Percentiles rank a stretch among this genome's conserved stretches.
Evolutionary conservation across 2,113 vertebrate genomes (phyloP).

Genomic region (Phoenicopterus ruber): DNA sequence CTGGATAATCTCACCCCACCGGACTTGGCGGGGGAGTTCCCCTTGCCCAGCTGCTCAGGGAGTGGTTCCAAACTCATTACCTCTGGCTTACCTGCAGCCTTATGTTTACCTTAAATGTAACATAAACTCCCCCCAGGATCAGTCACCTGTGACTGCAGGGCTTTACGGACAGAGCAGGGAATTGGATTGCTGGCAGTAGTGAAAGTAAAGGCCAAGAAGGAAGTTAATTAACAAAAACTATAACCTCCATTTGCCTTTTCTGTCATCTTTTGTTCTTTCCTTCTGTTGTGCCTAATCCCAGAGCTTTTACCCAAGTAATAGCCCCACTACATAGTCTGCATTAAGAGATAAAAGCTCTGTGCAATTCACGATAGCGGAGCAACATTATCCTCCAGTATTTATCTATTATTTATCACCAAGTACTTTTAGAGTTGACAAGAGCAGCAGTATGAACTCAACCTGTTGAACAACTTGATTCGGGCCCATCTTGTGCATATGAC

Average conservation of each 20-base stretch:
- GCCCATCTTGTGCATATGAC: background rate
- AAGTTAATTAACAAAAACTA: constrained; percentile 38
- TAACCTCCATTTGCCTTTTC: background rate
- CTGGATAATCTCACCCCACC: background rate
- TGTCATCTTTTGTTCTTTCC: constrained; percentile 1
- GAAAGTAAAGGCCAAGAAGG: background rate
- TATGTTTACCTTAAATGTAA: constrained; percentile 37
- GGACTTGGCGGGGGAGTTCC: background rate
- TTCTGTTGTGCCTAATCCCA: constrained; percentile 1
- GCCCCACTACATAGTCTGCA: background rate
- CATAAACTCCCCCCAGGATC: background rate
- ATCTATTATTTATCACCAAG: constrained; percentile 46
- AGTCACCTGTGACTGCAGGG: constrained; percentile 10
- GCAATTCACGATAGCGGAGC: background rate
- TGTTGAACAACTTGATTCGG: background rate
- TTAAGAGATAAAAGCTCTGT: background rate
- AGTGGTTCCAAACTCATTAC: constrained; percentile 17
- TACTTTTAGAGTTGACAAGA: background rate
- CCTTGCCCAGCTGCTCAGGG: background rate
- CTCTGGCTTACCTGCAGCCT: background rate
- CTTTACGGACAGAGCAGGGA: constrained; percentile 57
- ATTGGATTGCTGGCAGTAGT: background rate
- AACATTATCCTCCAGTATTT: constrained; percentile 4
- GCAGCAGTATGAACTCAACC: background rate
- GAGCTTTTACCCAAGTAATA: background rate